Evolutionary conservation across 2,113 vertebrate species (phyloP).

Genomic region (Asarcornis scutulata): DNA sequence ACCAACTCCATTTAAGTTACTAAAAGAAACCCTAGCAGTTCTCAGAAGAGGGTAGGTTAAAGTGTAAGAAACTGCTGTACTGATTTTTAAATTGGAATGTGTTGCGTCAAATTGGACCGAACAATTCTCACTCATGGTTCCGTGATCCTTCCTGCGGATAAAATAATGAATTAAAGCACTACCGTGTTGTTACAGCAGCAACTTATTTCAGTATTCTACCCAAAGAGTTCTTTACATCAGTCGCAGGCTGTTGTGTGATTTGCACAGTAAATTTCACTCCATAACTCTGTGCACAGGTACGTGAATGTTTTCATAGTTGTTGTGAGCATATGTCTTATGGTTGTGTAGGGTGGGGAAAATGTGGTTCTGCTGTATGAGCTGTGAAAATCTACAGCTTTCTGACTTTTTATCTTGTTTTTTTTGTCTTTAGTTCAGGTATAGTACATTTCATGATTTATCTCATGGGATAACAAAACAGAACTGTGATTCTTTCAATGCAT

Average conservation of each 20-base stretch:
- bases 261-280: background rate
- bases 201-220: background rate
- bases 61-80: background rate
- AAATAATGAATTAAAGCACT: conserved; percentile 31
- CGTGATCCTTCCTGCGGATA: background rate
- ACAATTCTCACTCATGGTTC: background rate
- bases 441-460: background rate
- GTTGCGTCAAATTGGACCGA: conserved; percentile 12
- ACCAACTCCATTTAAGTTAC: background rate
- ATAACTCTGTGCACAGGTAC: background rate
- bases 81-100: conserved; percentile 30
- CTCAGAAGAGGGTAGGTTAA: background rate
- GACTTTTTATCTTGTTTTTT: background rate
- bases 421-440: background rate
- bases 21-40: background rate
- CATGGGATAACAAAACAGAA: background rate
- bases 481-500: background rate
- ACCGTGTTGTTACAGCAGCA: background rate
- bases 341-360: background rate
- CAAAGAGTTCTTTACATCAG: background rate
- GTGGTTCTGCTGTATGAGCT: background rate
- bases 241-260: background rate
- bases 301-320: background rate
- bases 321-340: conserved; percentile 13
- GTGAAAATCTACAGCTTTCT: background rate